Conservation (phyloP, 2,888 invertebrate species). For the Dusona sp. region DNA sequence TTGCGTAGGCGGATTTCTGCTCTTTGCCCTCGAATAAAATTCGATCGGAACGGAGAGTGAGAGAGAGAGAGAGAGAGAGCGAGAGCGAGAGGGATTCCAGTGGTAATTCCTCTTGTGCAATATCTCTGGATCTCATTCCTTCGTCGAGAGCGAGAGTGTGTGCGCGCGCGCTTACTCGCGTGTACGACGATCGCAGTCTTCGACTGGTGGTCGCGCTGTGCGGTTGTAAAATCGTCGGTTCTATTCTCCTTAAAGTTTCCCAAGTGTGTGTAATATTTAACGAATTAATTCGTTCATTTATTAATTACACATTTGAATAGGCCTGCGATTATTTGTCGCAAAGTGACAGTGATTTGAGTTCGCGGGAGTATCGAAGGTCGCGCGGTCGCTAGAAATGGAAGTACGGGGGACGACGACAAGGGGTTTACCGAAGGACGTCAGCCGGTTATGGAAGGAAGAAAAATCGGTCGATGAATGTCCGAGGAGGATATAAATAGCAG, state of each 20-base stretch:
- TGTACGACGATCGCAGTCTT: not conserved
- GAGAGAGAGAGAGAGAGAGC: not conserved
- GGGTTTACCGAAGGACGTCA: slow-evolving; percentile 13
- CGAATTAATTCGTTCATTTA: not conserved
- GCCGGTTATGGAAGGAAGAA: slow-evolving; percentile 1
- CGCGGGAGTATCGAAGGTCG: not conserved
- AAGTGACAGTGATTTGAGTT: slow-evolving; percentile 9
- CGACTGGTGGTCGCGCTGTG: not conserved
- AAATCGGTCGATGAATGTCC: slow-evolving; percentile 13
- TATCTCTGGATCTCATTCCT: not conserved
- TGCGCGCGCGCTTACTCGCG: slow-evolving; percentile 23
- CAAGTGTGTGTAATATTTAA: not conserved
- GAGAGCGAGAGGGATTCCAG: not conserved
- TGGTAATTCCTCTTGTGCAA: slow-evolving; percentile 7
- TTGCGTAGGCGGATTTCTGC: not conserved
- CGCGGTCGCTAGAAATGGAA: slow-evolving; percentile 2
- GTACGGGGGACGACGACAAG: not conserved
- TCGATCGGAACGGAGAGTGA: not conserved
- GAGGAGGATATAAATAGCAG: not conserved
- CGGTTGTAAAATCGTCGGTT: not conserved
- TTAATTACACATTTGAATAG: not conserved
- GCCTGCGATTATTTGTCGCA: not conserved
- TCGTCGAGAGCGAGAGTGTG: slow-evolving; percentile 4
- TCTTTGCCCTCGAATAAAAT: not conserved
- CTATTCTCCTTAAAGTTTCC: not conserved